These are phyloP conservation scores for Panthera leo DNA, from an alignment of 2,113 vertebrate species.

Conservation along the genomic window DNA sequence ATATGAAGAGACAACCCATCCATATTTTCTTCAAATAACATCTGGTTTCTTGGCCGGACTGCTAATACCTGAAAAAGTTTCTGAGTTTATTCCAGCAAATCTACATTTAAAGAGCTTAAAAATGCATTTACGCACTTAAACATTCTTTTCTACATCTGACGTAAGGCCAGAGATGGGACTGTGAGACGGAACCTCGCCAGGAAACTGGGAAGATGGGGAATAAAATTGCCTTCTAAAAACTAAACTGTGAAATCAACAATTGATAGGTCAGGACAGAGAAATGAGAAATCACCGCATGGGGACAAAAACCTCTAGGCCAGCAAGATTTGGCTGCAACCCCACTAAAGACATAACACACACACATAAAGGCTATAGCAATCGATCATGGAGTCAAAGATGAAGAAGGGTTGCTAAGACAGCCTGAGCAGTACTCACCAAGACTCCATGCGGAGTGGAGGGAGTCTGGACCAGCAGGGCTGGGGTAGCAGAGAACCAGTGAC, in stretches of 20 bases:
- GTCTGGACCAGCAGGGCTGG: not conserved
- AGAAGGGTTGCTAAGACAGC: not conserved
- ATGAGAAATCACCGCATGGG: not conserved
- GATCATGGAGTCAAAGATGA: not conserved
- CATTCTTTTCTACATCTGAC: constrained; percentile 39
- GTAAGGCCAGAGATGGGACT: not conserved
- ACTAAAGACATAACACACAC: not conserved
- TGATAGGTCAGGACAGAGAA: not conserved
- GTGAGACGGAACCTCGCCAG: constrained; percentile 3
- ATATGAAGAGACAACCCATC: constrained; percentile 59
- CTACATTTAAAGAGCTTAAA: constrained; percentile 49
- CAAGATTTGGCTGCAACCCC: not conserved
- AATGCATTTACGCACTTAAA: constrained; percentile 27
- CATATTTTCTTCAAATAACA: constrained; percentile 66
- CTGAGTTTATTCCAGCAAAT: constrained; percentile 37
- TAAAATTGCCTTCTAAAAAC: constrained; percentile 29
- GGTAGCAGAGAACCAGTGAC: not conserved
- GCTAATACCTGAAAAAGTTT: constrained; percentile 55
- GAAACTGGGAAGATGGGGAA: not conserved
- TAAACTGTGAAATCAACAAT: constrained; percentile 27
- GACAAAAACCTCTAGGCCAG: not conserved
- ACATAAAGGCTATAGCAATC: not conserved
- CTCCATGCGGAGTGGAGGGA: not conserved
- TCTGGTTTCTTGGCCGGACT: constrained; percentile 52
- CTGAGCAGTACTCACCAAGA: not conserved